phyloP scores from a whole-genome alignment of 2,113 vertebrate genomes.

The Circaetus gallicus region DNA sequence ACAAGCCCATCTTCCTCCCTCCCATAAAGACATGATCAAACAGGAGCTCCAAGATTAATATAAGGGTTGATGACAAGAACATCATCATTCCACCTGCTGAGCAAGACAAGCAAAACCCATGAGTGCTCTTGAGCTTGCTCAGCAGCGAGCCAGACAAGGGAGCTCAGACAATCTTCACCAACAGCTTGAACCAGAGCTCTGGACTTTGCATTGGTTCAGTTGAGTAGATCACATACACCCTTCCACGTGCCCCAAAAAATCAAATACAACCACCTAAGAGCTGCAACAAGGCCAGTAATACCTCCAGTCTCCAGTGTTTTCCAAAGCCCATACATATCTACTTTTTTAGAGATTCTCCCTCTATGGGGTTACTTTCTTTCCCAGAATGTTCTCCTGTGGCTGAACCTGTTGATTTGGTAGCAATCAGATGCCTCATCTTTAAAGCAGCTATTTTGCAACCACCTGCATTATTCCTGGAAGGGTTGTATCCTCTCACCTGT shows the following conservation, averaged over 20 bases:
- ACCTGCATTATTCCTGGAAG: neutral
- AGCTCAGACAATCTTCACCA: neutral
- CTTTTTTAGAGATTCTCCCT: neutral
- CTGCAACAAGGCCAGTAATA: neutral
- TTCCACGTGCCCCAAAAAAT: neutral
- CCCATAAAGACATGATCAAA: neutral
- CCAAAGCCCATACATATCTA: neutral
- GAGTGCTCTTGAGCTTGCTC: neutral
- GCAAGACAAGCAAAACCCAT: neutral
- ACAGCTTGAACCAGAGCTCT: neutral
- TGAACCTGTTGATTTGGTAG: neutral
- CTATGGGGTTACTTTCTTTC: neutral
- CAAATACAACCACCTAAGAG: neutral
- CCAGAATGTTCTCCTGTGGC: neutral
- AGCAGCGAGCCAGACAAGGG: neutral
- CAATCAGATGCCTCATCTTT: neutral
- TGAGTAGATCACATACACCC: neutral
- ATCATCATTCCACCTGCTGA: neutral
- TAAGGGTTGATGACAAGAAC: neutral
- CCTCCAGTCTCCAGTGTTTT: neutral
- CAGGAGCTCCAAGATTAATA: neutral
- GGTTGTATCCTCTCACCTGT: neutral
- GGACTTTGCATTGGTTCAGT: neutral
- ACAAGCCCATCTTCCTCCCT: neutral
- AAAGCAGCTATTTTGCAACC: neutral